phyloP scores from a whole-genome alignment of 2,113 vertebrate species.

The Leuciscus idus region DNA sequence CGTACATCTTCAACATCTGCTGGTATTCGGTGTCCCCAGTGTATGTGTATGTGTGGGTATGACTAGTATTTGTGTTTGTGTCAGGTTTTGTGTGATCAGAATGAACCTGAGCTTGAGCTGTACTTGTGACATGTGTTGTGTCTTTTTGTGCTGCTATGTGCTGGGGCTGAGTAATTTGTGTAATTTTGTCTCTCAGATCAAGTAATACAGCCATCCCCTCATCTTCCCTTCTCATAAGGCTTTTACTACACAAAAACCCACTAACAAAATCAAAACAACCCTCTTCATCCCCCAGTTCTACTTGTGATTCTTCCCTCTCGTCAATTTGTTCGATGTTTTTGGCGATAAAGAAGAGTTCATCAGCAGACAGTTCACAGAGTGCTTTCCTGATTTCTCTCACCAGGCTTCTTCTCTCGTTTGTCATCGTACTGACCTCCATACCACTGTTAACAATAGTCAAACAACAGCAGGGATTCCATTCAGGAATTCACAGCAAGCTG shows the following conservation, averaged over 20 bases:
- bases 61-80: background rate
- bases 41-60: background rate
- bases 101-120: background rate
- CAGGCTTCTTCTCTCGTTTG: too few species aligned
- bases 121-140: background rate
- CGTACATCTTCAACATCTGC: background rate
- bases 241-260: background rate
- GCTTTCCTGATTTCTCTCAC: too few species aligned
- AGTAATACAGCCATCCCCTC: too few species aligned
- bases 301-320: background rate
- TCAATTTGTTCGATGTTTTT: background rate
- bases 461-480: background rate
- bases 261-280: background rate
- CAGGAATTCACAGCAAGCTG: background rate
- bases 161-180: too few species aligned
- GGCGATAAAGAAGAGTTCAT: background rate
- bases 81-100: background rate
- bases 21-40: too few species aligned
- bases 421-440: too few species aligned
- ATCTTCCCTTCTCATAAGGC: background rate
- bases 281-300: conserved; percentile 3
- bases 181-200: too few species aligned
- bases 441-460: too few species aligned
- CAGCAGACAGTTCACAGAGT: too few species aligned
- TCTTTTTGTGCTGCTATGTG: background rate